These are phyloP conservation scores for Mastomys natalensis DNA, from an alignment of 2,113 vertebrate species.

Conservation along the genomic window DNA sequence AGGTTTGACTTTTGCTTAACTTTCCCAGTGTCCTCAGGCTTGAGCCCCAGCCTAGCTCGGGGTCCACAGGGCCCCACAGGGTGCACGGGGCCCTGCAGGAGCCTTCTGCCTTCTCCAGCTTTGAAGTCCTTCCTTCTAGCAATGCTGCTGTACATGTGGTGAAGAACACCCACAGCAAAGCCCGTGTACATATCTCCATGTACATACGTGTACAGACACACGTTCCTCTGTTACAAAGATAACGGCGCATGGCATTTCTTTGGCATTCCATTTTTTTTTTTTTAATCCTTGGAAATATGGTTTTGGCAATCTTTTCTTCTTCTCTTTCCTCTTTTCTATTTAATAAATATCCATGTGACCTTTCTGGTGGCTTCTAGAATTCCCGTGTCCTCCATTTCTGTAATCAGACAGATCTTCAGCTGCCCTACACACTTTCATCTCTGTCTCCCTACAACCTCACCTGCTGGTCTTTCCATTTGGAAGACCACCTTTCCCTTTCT, in stretches of 20 bases:
- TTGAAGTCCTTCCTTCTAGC: not conserved
- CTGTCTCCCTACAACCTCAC: not conserved
- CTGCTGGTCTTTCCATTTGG: accelerated
- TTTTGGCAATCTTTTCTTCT: conserved; percentile 65
- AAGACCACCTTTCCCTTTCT: not conserved
- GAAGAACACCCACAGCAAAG: not conserved
- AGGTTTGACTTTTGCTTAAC: not conserved
- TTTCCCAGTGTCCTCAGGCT: not conserved
- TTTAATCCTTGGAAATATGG: conserved; percentile 19
- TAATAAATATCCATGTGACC: conserved; percentile 76
- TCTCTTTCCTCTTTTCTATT: conserved; percentile 69
- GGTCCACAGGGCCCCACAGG: not conserved
- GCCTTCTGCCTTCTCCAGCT: not conserved
- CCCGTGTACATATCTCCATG: conserved; percentile 59
- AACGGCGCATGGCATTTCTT: conserved; percentile 62
- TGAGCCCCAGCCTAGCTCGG: not conserved
- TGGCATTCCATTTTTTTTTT: conserved; percentile 53
- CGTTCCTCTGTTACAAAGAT: not conserved
- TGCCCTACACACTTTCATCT: accelerated
- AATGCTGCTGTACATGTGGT: not conserved
- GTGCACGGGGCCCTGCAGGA: not conserved
- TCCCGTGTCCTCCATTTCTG: not conserved
- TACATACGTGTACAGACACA: conserved; percentile 59
- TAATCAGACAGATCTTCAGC: not conserved
- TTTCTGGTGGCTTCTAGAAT: conserved; percentile 26